phyloP scores from a whole-genome alignment of 1,140 invertebrate species.

The Stenopsyche tienmushanensis region DNA sequence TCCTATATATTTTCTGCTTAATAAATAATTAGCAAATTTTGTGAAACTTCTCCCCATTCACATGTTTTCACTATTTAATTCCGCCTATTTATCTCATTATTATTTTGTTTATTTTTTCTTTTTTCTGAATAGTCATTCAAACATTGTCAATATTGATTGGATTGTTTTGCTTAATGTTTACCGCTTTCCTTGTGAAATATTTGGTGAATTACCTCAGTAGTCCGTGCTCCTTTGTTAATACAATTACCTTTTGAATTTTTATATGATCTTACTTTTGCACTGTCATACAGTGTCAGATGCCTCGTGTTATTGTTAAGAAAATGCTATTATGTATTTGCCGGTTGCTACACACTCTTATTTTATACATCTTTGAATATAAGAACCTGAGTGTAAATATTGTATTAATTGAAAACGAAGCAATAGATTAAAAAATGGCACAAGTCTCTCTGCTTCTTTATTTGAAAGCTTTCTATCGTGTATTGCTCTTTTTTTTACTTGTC shows the following conservation, averaged over 20 bases:
- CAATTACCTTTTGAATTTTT: slow-evolving; percentile 34
- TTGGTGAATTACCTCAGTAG: slow-evolving; percentile 54
- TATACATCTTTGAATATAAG: slow-evolving; percentile 3
- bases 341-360: slow-evolving; percentile 1
- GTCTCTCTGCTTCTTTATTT: slow-evolving; percentile 33
- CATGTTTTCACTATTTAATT: slow-evolving; percentile 38
- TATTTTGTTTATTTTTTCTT: slow-evolving; percentile 38
- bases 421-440: slow-evolving; percentile 22
- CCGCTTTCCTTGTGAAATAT: slow-evolving; percentile 58
- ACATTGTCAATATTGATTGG: slow-evolving; percentile 51
- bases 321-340: no score
- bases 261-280: slow-evolving; percentile 32
- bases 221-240: slow-evolving; percentile 53
- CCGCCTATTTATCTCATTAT: slow-evolving; percentile 39
- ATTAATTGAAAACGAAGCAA: background rate
- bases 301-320: no score
- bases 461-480: slow-evolving; percentile 19
- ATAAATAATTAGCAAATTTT: slow-evolving; percentile 39
- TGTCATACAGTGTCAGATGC: slow-evolving; percentile 38
- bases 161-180: slow-evolving; percentile 60
- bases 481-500: slow-evolving; percentile 17
- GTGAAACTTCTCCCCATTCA: slow-evolving; percentile 39
- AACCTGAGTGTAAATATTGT: no score
- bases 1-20: slow-evolving; percentile 37
- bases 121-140: slow-evolving; percentile 39